Evolutionary conservation across 1,140 invertebrate genomes (phyloP).

Genomic region (Helicorthomorpha holstii): DNA sequence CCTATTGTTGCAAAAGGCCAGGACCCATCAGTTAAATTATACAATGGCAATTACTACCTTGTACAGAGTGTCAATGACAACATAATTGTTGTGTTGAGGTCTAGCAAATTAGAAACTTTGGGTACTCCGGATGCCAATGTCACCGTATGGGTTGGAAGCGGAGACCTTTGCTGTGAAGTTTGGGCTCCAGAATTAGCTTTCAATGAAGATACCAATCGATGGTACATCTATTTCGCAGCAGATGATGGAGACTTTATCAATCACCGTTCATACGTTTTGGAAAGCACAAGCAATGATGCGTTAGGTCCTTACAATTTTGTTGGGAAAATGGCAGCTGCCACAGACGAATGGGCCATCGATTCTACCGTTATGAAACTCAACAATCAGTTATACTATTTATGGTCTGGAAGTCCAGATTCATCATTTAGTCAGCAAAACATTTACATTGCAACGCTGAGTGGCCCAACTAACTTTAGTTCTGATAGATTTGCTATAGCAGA

Average conservation of each 20-base stretch:
- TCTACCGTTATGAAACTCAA: not conserved
- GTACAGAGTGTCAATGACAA: not conserved
- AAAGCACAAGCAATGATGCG: not conserved
- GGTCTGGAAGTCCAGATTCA: not conserved
- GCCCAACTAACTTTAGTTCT: not conserved
- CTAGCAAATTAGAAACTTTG: not conserved
- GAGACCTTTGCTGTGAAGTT: not conserved
- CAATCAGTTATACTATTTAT: not conserved
- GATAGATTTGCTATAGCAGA: not conserved
- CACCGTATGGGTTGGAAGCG: too few relatives aligned
- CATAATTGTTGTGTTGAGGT: not conserved
- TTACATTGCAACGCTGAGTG: not conserved
- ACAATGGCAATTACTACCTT: not conserved
- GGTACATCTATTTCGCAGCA: not conserved
- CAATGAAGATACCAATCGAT: not conserved
- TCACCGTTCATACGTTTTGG: not conserved
- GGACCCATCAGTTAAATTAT: not conserved
- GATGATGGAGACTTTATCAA: not conserved
- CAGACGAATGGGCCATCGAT: not conserved
- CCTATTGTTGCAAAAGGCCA: not conserved
- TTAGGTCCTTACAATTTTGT: not conserved
- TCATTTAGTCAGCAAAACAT: not conserved
- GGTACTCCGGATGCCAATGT: too few relatives aligned
- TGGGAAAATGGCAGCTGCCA: not conserved
- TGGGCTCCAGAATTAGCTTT: not conserved